Percentiles rank a stretch among this genome's conserved stretches.
These are phyloP conservation scores for Spea hammondii DNA, from an alignment of 2,797 vertebrate species.

Conservation along the genomic window DNA sequence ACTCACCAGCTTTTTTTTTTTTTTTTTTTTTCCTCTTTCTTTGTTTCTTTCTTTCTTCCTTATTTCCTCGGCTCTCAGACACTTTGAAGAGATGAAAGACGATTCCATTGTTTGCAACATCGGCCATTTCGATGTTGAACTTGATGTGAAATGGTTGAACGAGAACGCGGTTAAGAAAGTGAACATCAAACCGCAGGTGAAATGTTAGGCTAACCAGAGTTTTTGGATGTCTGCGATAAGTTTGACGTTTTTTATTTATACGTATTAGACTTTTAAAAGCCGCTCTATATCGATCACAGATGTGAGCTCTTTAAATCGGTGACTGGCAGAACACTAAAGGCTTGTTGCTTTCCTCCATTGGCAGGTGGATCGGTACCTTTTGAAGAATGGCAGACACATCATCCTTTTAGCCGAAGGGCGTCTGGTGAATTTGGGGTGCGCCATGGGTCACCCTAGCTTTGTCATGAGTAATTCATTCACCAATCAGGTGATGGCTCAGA, in stretches of 20 bases:
- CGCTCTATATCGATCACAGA: too few relatives aligned
- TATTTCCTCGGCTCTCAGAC: slow-evolving; percentile 65
- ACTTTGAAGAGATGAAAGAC: slow-evolving; percentile 97
- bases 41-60: too few relatives aligned
- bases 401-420: slow-evolving; percentile 92
- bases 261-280: too few relatives aligned
- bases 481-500: slow-evolving; percentile 97
- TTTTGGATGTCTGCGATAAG: too few relatives aligned
- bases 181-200: slow-evolving; percentile 94
- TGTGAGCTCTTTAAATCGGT: background rate
- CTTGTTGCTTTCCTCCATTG: background rate
- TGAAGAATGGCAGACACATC: slow-evolving; percentile 85
- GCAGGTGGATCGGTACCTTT: slow-evolving; percentile 87
- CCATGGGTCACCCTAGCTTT: slow-evolving; percentile 96
- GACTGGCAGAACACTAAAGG: too few relatives aligned
- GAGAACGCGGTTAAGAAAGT: slow-evolving; percentile 81
- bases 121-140: slow-evolving; percentile 95
- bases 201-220: background rate
- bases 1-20: background rate
- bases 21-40: background rate
- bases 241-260: too few relatives aligned
- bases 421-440: slow-evolving; percentile 94
- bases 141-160: slow-evolving; percentile 91
- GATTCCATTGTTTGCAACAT: slow-evolving; percentile 96
- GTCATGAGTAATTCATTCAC: slow-evolving; percentile 99